Evolutionary conservation across 2,888 invertebrate genomes (phyloP).

Genomic region (Diploptera punctata): DNA sequence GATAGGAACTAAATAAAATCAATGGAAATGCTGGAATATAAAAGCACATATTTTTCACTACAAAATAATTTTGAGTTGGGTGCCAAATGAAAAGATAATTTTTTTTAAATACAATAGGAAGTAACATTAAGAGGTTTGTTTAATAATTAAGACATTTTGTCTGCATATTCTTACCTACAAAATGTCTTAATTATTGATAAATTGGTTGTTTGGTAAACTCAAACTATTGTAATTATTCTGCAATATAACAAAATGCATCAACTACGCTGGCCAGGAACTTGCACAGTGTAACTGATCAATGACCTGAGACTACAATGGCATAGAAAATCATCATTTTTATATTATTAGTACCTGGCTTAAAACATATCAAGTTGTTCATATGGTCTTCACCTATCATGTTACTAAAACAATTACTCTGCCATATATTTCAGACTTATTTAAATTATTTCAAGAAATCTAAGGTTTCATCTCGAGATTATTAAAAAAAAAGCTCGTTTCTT

Average conservation of each 20-base stretch:
- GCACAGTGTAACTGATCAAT: constrained; percentile 1
- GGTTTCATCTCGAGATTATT: not conserved
- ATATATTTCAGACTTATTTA: not conserved
- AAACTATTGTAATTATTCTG: not conserved
- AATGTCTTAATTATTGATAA: too few species aligned
- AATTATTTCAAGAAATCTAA: not conserved
- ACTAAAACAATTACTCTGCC: not conserved
- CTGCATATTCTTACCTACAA: too few species aligned
- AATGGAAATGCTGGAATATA: not conserved
- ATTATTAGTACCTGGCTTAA: not conserved
- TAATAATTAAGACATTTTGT: too few species aligned
- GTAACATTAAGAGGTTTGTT: too few species aligned
- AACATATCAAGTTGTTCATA: not conserved
- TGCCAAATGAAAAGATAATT: too few species aligned
- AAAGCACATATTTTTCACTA: not conserved
- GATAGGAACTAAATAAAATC: constrained; percentile 10
- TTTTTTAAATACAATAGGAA: too few species aligned
- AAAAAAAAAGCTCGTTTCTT: not conserved
- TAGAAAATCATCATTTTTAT: not conserved
- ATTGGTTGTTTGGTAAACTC: not conserved
- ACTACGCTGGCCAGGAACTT: not conserved
- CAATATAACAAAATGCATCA: not conserved
- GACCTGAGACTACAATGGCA: not conserved
- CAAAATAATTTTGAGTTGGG: too few species aligned
- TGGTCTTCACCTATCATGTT: not conserved